A percentile compares a stretch with the other conserved stretches of the same genome.
Conservation (phyloP, 2,113 vertebrate species). For the Pavo muticus region DNA sequence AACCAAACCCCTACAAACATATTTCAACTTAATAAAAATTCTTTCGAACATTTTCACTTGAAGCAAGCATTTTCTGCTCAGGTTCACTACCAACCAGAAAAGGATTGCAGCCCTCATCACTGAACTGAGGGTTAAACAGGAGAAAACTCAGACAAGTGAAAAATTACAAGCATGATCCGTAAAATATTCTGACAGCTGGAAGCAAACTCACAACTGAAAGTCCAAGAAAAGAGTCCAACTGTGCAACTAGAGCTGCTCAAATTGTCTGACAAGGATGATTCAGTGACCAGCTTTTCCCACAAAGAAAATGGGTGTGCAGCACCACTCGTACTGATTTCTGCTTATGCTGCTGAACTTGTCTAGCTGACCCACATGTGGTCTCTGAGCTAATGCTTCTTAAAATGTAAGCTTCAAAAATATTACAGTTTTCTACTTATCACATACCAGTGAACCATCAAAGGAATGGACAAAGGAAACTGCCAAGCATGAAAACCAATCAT, state of each 20-base stretch:
- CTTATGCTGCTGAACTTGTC: not conserved
- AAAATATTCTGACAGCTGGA: not conserved
- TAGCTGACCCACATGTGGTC: not conserved
- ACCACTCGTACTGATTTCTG: not conserved
- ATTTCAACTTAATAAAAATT: not conserved
- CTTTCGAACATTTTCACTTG: not conserved
- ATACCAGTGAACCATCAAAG: conserved; percentile 2
- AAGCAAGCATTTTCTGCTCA: not conserved
- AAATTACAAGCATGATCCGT: not conserved
- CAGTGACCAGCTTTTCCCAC: not conserved
- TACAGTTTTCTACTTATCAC: not conserved
- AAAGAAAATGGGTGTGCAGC: not conserved
- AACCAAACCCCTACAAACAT: not conserved
- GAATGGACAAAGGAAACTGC: not conserved
- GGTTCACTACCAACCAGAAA: not conserved
- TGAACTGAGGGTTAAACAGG: not conserved
- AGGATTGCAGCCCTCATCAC: not conserved
- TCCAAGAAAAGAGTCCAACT: not conserved
- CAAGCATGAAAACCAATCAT: not conserved
- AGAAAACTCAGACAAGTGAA: conserved; percentile 28
- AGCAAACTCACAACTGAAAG: not conserved
- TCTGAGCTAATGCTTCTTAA: not conserved
- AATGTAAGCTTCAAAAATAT: not conserved
- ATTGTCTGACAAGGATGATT: not conserved
- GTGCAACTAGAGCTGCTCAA: not conserved